Conservation (phyloP, 2,113 vertebrate genomes). For the Cacatua alba region DNA sequence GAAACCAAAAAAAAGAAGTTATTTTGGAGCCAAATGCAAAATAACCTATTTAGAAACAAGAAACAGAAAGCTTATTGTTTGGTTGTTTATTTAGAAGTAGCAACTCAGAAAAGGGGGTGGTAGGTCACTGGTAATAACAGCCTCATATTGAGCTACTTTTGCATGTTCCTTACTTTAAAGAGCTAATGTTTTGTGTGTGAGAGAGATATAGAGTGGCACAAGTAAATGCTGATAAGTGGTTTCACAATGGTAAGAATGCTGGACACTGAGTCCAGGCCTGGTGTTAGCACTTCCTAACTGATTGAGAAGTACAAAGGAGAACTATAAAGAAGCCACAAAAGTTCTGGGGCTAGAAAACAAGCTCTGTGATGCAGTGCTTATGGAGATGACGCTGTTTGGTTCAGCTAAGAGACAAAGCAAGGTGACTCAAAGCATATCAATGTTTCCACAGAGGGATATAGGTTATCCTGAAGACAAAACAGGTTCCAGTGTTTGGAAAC, state of each 20-base stretch:
- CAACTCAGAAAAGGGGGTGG: not conserved
- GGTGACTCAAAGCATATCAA: not conserved
- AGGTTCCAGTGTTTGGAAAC: not conserved
- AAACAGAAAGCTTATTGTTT: not conserved
- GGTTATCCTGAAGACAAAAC: not conserved
- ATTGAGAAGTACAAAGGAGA: not conserved
- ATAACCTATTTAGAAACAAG: not conserved
- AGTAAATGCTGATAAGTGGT: not conserved
- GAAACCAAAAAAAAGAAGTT: not conserved
- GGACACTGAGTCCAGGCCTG: not conserved
- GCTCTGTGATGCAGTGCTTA: not conserved
- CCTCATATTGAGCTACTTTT: not conserved
- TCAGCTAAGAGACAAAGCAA: not conserved
- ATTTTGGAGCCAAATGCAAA: not conserved
- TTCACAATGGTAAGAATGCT: not conserved
- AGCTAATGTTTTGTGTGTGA: not conserved
- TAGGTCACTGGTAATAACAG: not conserved
- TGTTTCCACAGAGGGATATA: not conserved
- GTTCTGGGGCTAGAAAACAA: not conserved
- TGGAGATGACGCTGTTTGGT: not conserved
- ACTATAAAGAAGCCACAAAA: not conserved
- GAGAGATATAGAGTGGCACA: not conserved
- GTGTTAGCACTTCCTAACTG: not conserved
- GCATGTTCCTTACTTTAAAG: not conserved
- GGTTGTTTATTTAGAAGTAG: not conserved